These are phyloP conservation scores for Cebus imitator DNA, from an alignment of 2,113 vertebrate genomes.

Conservation along the genomic window DNA sequence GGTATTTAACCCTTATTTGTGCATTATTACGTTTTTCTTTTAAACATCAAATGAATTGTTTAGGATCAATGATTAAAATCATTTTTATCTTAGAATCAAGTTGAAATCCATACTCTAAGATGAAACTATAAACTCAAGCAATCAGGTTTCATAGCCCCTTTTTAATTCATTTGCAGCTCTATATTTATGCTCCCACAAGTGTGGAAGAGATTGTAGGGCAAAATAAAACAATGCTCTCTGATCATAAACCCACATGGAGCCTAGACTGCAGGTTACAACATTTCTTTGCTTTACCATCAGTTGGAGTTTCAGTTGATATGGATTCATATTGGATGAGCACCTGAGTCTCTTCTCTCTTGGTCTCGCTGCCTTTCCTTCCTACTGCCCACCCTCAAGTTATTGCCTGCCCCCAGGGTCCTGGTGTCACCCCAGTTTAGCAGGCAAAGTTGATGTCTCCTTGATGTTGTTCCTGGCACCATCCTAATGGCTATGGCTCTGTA, in stretches of 20 bases:
- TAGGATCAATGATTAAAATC: background rate
- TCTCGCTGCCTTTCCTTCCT: background rate
- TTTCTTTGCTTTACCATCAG: background rate
- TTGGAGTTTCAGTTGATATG: background rate
- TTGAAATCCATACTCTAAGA: background rate
- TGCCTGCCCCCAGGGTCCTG: background rate
- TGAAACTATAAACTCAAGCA: background rate
- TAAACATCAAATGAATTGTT: background rate
- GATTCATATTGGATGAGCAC: background rate
- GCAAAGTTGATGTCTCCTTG: background rate
- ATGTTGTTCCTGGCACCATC: background rate
- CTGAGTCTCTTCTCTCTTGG: background rate
- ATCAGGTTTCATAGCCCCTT: background rate
- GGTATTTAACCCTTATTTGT: slow-evolving; percentile 36
- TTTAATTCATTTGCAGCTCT: background rate
- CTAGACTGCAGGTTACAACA: background rate
- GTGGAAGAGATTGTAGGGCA: background rate
- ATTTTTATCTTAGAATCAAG: background rate
- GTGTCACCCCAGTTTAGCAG: background rate
- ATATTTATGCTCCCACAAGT: background rate
- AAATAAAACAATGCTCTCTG: background rate
- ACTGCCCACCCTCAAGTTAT: background rate
- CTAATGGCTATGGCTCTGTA: background rate
- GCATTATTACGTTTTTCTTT: background rate
- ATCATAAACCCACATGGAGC: background rate